Base-by-base conservation (phyloP, 2,113 vertebrate genomes). In the Cyanoramphus novaezelandiae region DNA sequence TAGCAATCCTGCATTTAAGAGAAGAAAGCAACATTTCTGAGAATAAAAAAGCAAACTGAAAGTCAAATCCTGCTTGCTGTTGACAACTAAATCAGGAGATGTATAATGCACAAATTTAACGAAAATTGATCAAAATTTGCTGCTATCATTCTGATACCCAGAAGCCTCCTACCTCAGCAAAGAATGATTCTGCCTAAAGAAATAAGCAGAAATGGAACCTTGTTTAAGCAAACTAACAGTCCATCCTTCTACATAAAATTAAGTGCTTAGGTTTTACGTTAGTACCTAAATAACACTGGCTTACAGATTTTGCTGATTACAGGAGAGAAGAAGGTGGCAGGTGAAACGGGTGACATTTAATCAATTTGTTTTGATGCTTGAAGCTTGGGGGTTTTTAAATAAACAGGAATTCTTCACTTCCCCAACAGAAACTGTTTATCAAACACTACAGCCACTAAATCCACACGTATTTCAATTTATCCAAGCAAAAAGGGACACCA, bases 21-120 rank as follows among this genome's bases (percentile, higher is more conserved):
- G 33, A 89, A 43, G 70, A 84, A 94, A 89, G 25, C 11, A 85
- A 84, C 29, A 72, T 44, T 91, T 55, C 84, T 70, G 57, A 76
- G 16, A 87, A 50, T 17, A 82, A 76, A 91, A 91, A 96, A 63
- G 50, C 49, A 93, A 93, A 52, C 21, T 93, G 47, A 47, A 93
- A 92, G 59, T 87, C 63, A 94, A 95, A 93, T 52, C 67, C 44
- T 65, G 31, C 41, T 82, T 5, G 16, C 59, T 82, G 60, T 21
- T 86, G 87, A 89, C 78, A 92, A 19, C 60, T 53, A 75, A 81
- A 49, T 35, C 59, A 67, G 37, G 35, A 93, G 94, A 95, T 0
- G 0, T 18, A 41, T 27, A 69, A 90, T 11, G 44, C 37, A 85
- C 17, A 88, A 77, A 88, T 0, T 2, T n/a, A 94, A 76, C 44